Evolutionary conservation across 1,140 invertebrate genomes (phyloP).

Genomic region (Vanessa atalanta): DNA sequence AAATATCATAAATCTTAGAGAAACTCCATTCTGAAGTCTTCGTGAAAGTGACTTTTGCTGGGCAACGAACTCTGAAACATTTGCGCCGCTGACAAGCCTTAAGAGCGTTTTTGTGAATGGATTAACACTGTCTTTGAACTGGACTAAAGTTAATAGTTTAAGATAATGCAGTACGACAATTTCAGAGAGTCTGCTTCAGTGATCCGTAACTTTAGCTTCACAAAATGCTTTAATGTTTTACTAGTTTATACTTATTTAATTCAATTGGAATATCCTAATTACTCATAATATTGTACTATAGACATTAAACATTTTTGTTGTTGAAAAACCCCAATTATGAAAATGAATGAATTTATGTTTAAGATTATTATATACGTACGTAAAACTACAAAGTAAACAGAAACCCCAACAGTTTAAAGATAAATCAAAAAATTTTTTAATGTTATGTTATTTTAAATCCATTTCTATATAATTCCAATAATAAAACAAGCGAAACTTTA

Average conservation of each 20-base stretch:
- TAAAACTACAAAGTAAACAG: too few species aligned
- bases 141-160: conserved; percentile 29
- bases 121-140: conserved; percentile 38
- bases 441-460: too few species aligned
- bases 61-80: conserved; percentile 39
- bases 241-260: not conserved
- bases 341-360: too few species aligned
- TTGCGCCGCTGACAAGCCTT: conserved; percentile 39
- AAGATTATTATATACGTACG: too few species aligned
- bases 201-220: not conserved
- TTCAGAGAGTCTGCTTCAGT: not conserved
- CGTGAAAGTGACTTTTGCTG: conserved; percentile 38
- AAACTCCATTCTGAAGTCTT: conserved; percentile 28
- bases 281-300: too few species aligned
- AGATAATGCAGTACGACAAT: conserved; percentile 18
- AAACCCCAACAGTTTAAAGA: too few species aligned
- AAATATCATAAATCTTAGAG: conserved; percentile 40
- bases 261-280: too few species aligned
- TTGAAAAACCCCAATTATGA: too few species aligned
- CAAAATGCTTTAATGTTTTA: not conserved
- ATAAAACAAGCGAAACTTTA: too few species aligned
- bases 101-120: conserved; percentile 46
- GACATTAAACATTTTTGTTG: too few species aligned
- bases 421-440: too few species aligned
- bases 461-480: too few species aligned